These are phyloP conservation scores for Catocala fraxini DNA, from an alignment of 2,888 invertebrate species.

Conservation along the genomic window DNA sequence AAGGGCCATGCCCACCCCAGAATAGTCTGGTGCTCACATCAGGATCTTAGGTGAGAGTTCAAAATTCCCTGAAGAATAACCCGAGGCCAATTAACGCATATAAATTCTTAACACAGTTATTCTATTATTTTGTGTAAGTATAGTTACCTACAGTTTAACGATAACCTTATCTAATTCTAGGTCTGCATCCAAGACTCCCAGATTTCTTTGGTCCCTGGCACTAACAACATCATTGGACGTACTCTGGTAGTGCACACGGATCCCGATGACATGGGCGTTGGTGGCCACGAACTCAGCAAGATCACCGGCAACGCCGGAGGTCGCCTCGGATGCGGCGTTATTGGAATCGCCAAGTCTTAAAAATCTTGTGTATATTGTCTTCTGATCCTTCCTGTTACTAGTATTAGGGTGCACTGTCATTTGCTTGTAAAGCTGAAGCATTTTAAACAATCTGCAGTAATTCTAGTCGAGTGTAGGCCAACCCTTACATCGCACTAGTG, in stretches of 20 bases:
- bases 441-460: too few species aligned
- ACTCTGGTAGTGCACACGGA: conserved; percentile 97
- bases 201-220: conserved; percentile 85
- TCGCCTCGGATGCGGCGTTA: conserved; percentile 95
- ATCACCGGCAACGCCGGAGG: conserved; percentile 98
- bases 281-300: conserved; percentile 97
- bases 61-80: too few species aligned
- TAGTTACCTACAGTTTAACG: too few species aligned
- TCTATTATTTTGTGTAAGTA: too few species aligned
- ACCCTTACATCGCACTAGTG: too few species aligned
- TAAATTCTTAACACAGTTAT: too few species aligned
- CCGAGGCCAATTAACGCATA: too few species aligned
- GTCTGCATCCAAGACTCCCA: conserved; percentile 76
- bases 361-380: conserved; percentile 35
- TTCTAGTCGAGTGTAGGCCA: too few species aligned
- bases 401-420: conserved; percentile 24
- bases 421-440: conserved; percentile 10
- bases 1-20: too few species aligned
- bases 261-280: conserved; percentile 97
- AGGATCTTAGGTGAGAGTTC: too few species aligned
- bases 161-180: conserved; percentile 48
- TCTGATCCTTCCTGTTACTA: conserved; percentile 23
- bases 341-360: conserved; percentile 89
- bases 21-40: too few species aligned
- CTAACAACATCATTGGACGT: conserved; percentile 93